A percentile compares a stretch with the other conserved stretches of the same genome.
Conservation (phyloP, 2,888 invertebrate species). For the Watsonalla binaria region DNA sequence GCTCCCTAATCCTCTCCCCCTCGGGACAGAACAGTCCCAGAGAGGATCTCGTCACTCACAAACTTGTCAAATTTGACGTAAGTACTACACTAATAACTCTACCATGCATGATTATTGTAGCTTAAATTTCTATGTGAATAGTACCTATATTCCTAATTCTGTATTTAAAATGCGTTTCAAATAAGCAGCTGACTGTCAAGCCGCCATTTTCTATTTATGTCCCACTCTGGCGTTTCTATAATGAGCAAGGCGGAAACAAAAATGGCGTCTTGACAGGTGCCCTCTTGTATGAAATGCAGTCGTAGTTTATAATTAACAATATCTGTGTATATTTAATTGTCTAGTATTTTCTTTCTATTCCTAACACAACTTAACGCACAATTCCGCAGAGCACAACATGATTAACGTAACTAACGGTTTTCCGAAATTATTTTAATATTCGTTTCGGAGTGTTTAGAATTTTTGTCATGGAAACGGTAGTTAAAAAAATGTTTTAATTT, state of each 20-base stretch:
- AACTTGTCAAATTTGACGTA: conserved; percentile 80
- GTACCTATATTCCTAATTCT: conserved; percentile 22
- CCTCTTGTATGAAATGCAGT: background rate
- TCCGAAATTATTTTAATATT: conserved; percentile 38
- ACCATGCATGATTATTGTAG: conserved; percentile 18
- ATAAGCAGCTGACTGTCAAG: too few relatives aligned
- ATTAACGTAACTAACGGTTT: conserved; percentile 56
- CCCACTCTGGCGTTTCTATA: too few relatives aligned
- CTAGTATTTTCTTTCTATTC: background rate
- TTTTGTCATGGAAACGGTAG: conserved; percentile 4
- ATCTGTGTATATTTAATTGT: background rate
- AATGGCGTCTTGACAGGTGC: background rate
- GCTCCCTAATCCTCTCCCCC: conserved; percentile 67
- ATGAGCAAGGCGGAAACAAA: background rate
- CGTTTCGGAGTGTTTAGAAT: conserved; percentile 19
- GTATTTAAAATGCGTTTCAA: too few relatives aligned
- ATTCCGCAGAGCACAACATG: conserved; percentile 44
- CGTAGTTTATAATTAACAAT: background rate
- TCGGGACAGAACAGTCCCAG: conserved; percentile 64
- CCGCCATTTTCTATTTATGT: too few relatives aligned
- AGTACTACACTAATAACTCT: conserved; percentile 29
- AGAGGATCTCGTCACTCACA: conserved; percentile 63
- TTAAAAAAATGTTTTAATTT: too few relatives aligned
- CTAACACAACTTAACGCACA: conserved; percentile 58
- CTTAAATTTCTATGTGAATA: conserved; percentile 35